phyloP scores from a whole-genome alignment of 1,140 invertebrate genomes.

The Onthophagus taurus region DNA sequence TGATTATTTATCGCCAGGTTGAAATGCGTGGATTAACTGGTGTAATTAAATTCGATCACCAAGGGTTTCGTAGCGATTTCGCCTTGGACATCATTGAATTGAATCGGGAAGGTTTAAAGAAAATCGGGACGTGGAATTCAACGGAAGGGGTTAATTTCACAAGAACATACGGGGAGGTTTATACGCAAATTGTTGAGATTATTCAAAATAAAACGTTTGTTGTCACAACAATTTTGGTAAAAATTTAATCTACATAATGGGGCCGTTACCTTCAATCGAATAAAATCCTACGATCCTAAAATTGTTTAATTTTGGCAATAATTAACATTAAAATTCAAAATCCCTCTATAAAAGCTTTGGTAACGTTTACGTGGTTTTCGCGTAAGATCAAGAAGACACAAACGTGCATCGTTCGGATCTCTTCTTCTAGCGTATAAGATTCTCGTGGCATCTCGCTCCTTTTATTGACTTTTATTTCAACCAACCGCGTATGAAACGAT shows the following conservation, averaged over 20 bases:
- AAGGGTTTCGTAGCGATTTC: constrained; percentile 87
- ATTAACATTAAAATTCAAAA: too few relatives aligned
- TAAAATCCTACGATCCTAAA: too few relatives aligned
- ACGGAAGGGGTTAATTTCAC: constrained; percentile 85
- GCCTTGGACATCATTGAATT: constrained; percentile 84
- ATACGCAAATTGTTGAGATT: constrained; percentile 76
- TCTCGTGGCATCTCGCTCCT: too few relatives aligned
- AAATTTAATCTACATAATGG: constrained; percentile 30
- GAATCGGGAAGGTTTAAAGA: constrained; percentile 65
- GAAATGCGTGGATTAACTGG: constrained; percentile 88
- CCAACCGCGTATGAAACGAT: too few relatives aligned
- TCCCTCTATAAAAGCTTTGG: too few relatives aligned
- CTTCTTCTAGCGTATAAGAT: too few relatives aligned
- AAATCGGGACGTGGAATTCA: constrained; percentile 84
- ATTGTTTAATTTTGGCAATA: too few relatives aligned
- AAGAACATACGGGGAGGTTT: constrained; percentile 69
- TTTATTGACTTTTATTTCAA: too few relatives aligned
- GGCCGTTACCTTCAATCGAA: too few relatives aligned
- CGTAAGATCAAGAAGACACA: too few relatives aligned
- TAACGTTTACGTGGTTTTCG: too few relatives aligned
- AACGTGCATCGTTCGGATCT: too few relatives aligned
- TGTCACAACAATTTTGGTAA: constrained; percentile 86
- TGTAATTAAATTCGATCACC: constrained; percentile 88
- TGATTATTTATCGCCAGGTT: constrained; percentile 48
- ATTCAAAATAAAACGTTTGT: constrained; percentile 86